Evolutionary conservation across 1,140 invertebrate species (phyloP), one percentile per base, ranked within the genome.

Genomic region (Delia radicum): DNA sequence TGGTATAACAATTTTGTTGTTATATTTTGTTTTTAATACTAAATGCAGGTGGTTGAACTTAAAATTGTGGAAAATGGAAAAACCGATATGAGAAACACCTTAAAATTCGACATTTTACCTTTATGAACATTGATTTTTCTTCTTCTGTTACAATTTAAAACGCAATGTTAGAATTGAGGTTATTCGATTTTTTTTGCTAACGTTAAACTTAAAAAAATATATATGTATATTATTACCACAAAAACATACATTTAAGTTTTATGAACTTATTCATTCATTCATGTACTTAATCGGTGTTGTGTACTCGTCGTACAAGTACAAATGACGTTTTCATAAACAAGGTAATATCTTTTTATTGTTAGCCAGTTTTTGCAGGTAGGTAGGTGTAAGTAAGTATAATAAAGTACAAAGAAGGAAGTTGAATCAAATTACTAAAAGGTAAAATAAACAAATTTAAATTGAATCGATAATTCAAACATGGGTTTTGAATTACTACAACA

Each of bases 361-460:
- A n/a, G 13, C n/a, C 4, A 15, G 15, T 3, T 15, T 55, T 55
- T 55, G 8, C 18, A 55, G 24, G 48, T 55, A 55, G 48, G 48
- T 42, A 13, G 37, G 37, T 55, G 18, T n/a, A 55, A 55, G 3
- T 24, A 21, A 24, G 18, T 55, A 48, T 1, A 48, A 48, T 37
- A 37, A n/a, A 48, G 42, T 48, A 48, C 42, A 55, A 55, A 55
- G 48, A 55, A 55, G 48, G 48, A 55, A 55, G 48, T 55, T 55
- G 48, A 55, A 55, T 55, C 48, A 55, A 55, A 55, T 55, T 55
- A 55, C 48, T 24, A 21, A 55, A 8, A 21, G n/a, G n/a, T 8
- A 55, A 55, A 55, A 18, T 21, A 42, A 55, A 55, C n/a, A 55
- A 21, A 55, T 55, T 55, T 55, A 55, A 55, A 55, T 55, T 55